Conservation (phyloP, 1,140 invertebrate genomes). For the Conopomorpha cramerella region DNA sequence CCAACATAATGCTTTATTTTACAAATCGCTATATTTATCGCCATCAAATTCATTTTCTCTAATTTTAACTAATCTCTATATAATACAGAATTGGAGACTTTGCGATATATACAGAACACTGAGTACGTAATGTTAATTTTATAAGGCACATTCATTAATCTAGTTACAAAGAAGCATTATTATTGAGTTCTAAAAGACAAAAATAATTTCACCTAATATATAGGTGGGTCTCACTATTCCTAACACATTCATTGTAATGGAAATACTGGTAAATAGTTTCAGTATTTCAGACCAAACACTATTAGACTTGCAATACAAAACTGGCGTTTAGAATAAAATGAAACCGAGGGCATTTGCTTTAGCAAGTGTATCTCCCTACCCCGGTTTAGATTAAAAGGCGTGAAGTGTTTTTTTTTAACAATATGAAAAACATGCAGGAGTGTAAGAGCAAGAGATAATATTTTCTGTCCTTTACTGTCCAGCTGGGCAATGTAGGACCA, state of each 20-base stretch:
- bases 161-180: constrained; percentile 19
- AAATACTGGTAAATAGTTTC: too few species aligned
- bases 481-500: too few species aligned
- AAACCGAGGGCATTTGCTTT: too few species aligned
- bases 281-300: not conserved
- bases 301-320: not conserved
- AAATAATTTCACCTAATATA: not conserved
- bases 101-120: constrained; percentile 53
- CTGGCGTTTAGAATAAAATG: not conserved
- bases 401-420: too few species aligned
- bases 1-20: constrained; percentile 59
- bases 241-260: too few species aligned
- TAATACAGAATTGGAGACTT: constrained; percentile 40
- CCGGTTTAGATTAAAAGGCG: too few species aligned
- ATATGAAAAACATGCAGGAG: too few species aligned
- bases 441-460: too few species aligned
- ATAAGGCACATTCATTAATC: constrained; percentile 56
- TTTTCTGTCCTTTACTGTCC: too few species aligned
- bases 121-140: constrained; percentile 35
- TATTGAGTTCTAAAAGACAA: constrained; percentile 8
- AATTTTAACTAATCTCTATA: constrained; percentile 15
- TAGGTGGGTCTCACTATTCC: too few species aligned
- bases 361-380: too few species aligned
- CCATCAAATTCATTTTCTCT: constrained; percentile 31
- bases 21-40: constrained; percentile 49